Conservation (phyloP, 2,888 invertebrate genomes). For the Acanthosoma haemorrhoidale region DNA sequence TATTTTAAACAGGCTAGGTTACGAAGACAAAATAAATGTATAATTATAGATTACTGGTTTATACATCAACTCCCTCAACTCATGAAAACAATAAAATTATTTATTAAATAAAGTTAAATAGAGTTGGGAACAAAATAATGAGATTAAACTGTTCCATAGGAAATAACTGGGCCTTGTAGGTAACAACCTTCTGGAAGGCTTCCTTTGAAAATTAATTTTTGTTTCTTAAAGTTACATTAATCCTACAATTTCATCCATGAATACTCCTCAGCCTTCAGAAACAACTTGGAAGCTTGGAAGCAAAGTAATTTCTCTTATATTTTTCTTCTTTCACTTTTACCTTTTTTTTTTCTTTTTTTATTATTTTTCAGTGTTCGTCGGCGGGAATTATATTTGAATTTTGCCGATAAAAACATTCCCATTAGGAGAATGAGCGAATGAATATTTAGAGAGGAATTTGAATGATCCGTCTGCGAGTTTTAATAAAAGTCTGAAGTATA, state of each 20-base stretch:
- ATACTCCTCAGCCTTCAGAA: neutral
- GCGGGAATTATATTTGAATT: slow-evolving; percentile 4
- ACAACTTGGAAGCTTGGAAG: neutral
- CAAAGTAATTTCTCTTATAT: neutral
- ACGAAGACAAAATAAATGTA: too few relatives aligned
- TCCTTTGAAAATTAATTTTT: slow-evolving; percentile 1
- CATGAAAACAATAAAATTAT: too few relatives aligned
- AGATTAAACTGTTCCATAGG: too few relatives aligned
- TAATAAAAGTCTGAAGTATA: too few relatives aligned
- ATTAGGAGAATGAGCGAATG: neutral
- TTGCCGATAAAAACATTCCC: neutral
- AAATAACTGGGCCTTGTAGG: neutral
- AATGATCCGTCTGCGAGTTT: too few relatives aligned
- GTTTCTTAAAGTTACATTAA: neutral
- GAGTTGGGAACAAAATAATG: too few relatives aligned
- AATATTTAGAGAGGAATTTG: too few relatives aligned
- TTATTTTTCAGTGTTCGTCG: neutral
- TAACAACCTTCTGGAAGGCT: too few relatives aligned
- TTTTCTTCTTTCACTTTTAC: neutral
- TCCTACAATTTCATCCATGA: slow-evolving; percentile 8
- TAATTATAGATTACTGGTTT: too few relatives aligned
- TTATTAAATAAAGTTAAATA: too few relatives aligned
- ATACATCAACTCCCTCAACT: too few relatives aligned
- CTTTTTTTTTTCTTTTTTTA: neutral
- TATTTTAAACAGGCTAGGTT: too few relatives aligned